A percentile compares a stretch with the other conserved stretches of the same genome.
These are phyloP conservation scores for Phylloscopus whistleri DNA, from an alignment of 2,113 vertebrate species.

Conservation along the genomic window DNA sequence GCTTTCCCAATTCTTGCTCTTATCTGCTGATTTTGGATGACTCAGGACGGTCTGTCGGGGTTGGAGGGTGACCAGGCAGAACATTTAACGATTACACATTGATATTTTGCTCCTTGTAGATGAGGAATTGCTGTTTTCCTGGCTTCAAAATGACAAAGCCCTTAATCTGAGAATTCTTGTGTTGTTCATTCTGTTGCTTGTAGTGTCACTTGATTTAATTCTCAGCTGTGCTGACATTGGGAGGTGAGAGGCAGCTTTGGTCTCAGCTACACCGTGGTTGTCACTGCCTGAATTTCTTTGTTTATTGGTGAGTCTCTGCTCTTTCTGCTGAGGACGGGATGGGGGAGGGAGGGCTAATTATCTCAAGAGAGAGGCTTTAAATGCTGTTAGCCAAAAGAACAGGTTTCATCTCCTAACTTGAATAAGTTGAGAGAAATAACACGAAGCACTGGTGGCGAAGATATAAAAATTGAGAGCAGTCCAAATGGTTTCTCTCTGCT, in stretches of 20 bases:
- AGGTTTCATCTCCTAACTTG: background rate
- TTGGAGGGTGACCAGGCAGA: background rate
- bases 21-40: background rate
- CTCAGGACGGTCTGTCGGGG: background rate
- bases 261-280: background rate
- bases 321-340: background rate
- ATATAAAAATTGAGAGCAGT: background rate
- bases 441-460: background rate
- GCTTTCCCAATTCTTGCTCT: background rate
- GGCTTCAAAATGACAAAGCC: background rate
- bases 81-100: background rate
- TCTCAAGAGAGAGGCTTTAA: background rate
- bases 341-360: background rate
- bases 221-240: background rate
- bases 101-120: background rate
- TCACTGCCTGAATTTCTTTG: conserved; percentile 21
- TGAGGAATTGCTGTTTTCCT: background rate
- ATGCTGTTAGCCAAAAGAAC: background rate
- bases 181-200: background rate
- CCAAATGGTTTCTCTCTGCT: background rate
- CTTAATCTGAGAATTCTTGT: background rate
- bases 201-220: background rate
- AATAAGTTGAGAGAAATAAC: background rate
- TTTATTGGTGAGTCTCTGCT: background rate
- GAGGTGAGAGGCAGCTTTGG: background rate